Percentiles rank a stretch among this genome's conserved stretches.
These are phyloP conservation scores for Pseudomyrmex gracilis DNA, from an alignment of 1,140 invertebrate genomes.

Conservation along the genomic window DNA sequence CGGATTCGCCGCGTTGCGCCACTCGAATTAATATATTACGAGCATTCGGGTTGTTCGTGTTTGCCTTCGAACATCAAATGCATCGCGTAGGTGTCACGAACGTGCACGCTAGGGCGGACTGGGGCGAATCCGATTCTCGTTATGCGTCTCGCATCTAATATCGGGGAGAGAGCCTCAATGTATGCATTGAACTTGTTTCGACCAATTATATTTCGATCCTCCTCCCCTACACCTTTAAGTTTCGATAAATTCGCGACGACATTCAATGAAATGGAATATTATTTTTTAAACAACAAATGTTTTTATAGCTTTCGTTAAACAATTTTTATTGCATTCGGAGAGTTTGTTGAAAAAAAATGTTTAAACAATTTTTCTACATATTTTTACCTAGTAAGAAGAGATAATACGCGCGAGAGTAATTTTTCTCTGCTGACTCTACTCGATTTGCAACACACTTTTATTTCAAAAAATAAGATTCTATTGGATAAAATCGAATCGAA, in stretches of 20 bases:
- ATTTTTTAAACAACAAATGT: too few relatives aligned
- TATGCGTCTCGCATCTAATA: background rate
- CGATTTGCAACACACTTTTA: background rate
- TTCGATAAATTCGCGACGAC: too few relatives aligned
- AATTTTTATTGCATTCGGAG: too few relatives aligned
- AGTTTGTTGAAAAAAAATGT: too few relatives aligned
- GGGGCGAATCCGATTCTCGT: constrained; percentile 22
- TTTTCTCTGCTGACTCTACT: too few relatives aligned
- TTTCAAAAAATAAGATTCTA: background rate
- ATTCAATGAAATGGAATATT: too few relatives aligned
- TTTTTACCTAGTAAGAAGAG: too few relatives aligned
- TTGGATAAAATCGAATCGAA: constrained; percentile 4
- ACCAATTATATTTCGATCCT: background rate
- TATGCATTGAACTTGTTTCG: background rate
- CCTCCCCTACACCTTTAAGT: background rate
- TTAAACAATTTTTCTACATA: too few relatives aligned
- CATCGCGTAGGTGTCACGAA: constrained; percentile 55
- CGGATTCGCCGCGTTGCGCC: constrained; percentile 47
- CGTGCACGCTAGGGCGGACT: constrained; percentile 28
- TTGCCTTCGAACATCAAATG: constrained; percentile 54
- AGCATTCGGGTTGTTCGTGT: constrained; percentile 46
- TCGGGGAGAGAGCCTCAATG: background rate
- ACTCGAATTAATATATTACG: constrained; percentile 78
- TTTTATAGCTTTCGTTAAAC: too few relatives aligned
- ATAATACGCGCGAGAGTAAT: too few relatives aligned